These are phyloP conservation scores for Spodoptera picta DNA, from an alignment of 2,888 invertebrate species.

Conservation along the genomic window DNA sequence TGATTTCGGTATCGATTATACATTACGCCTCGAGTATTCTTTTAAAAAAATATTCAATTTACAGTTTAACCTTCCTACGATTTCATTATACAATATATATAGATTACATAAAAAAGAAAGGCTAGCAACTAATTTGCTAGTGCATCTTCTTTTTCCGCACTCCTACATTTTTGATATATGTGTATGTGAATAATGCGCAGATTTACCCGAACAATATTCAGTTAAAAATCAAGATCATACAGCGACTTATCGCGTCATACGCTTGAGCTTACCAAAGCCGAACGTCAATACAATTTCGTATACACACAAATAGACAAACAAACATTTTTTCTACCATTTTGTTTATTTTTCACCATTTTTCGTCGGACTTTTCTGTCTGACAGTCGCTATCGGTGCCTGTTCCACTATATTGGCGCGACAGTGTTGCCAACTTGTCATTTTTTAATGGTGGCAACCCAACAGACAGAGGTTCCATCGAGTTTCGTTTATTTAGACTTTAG, in stretches of 20 bases:
- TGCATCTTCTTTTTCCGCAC: too few species aligned
- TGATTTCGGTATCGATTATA: too few species aligned
- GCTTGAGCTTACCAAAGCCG: slow-evolving; percentile 8
- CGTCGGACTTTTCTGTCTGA: slow-evolving; percentile 55
- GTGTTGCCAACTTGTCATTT: slow-evolving; percentile 56
- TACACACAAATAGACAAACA: slow-evolving; percentile 1
- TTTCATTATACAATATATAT: too few species aligned
- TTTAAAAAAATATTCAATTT: too few species aligned
- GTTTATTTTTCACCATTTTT: slow-evolving; percentile 26
- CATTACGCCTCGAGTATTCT: too few species aligned
- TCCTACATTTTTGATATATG: too few species aligned
- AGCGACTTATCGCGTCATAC: background rate
- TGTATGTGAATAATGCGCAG: too few species aligned
- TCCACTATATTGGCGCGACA: slow-evolving; percentile 60
- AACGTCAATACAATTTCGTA: slow-evolving; percentile 31
- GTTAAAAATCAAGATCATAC: slow-evolving; percentile 9
- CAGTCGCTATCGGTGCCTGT: slow-evolving; percentile 64
- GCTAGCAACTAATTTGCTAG: too few species aligned
- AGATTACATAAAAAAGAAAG: too few species aligned
- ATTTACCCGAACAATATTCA: background rate
- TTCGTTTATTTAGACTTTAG: slow-evolving; percentile 30
- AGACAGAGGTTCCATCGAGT: slow-evolving; percentile 32
- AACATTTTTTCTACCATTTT: slow-evolving; percentile 23
- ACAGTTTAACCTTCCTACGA: too few species aligned
- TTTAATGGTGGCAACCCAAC: slow-evolving; percentile 27